phyloP scores from a whole-genome alignment of 2,113 vertebrate genomes.

The Festucalex cinctus region DNA sequence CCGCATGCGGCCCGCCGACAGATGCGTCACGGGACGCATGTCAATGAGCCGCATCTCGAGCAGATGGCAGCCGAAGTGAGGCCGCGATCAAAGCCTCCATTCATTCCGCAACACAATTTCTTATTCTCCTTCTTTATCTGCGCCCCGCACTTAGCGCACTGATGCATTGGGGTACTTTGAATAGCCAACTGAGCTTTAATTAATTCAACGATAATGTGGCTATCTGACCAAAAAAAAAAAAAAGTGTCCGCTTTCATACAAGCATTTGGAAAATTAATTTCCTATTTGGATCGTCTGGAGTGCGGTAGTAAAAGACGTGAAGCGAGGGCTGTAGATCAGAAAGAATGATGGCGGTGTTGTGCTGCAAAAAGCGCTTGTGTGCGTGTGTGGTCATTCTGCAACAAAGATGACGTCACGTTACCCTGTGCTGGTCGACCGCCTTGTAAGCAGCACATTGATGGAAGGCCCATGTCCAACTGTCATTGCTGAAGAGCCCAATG shows the following conservation, averaged over 20 bases:
- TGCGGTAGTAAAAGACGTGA: background rate
- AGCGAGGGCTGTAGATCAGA: slow-evolving; percentile 13
- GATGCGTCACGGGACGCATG: slow-evolving; percentile 55
- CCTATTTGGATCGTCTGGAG: slow-evolving; percentile 14
- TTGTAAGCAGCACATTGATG: background rate
- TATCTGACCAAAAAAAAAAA: background rate
- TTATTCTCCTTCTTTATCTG: slow-evolving; percentile 10
- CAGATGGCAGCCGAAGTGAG: slow-evolving; percentile 50
- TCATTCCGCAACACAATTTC: slow-evolving; percentile 20
- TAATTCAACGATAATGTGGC: background rate
- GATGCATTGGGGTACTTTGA: slow-evolving; percentile 4
- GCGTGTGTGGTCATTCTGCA: background rate
- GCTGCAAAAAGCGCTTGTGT: slow-evolving; percentile 9
- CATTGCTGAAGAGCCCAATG: background rate
- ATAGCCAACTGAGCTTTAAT: slow-evolving; percentile 1
- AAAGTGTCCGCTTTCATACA: background rate
- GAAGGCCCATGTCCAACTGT: slow-evolving; percentile 10
- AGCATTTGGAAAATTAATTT: slow-evolving; percentile 12
- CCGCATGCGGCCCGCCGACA: slow-evolving; percentile 55
- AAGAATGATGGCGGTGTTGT: slow-evolving; percentile 17
- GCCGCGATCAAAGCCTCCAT: slow-evolving; percentile 26
- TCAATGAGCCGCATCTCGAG: slow-evolving; percentile 60
- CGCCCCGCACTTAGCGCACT: slow-evolving; percentile 5
- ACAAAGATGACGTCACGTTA: background rate
- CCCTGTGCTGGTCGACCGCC: background rate